These are phyloP conservation scores for Cyclophora punctaria DNA, from an alignment of 2,888 invertebrate species.

Conservation along the genomic window DNA sequence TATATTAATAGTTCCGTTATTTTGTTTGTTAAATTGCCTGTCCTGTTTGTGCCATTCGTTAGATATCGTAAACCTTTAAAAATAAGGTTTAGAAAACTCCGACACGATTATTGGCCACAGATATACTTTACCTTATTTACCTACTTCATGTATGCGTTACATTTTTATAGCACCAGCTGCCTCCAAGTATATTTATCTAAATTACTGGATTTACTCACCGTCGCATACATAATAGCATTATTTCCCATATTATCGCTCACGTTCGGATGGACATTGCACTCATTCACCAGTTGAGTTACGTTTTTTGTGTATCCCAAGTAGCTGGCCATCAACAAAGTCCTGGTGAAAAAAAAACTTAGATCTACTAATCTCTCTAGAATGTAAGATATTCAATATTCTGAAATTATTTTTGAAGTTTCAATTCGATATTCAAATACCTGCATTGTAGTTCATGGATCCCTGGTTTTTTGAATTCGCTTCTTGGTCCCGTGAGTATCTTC, in stretches of 20 bases:
- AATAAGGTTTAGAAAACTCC: too few species aligned
- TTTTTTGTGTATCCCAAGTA: conserved; percentile 42
- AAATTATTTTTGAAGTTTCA: too few species aligned
- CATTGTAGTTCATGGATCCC: conserved; percentile 48
- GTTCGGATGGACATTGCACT: conserved; percentile 57
- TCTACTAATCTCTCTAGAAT: too few species aligned
- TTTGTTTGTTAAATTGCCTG: too few species aligned
- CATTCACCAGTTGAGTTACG: conserved; percentile 50
- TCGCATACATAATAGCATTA: conserved; percentile 71
- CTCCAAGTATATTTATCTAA: too few species aligned
- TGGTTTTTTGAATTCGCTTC: conserved; percentile 37
- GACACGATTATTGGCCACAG: too few species aligned
- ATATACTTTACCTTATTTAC: not conserved
- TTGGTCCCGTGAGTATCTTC: conserved; percentile 39
- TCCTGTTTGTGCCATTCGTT: too few species aligned
- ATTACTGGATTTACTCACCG: conserved; percentile 36
- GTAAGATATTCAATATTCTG: too few species aligned
- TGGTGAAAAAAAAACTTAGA: conserved; percentile 13
- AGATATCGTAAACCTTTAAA: too few species aligned
- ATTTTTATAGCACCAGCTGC: not conserved
- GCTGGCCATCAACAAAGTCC: conserved; percentile 50
- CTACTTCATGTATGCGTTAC: not conserved
- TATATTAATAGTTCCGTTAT: too few species aligned
- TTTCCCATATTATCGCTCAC: conserved; percentile 71
- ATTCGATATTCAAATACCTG: conserved; percentile 28